Conservation (phyloP, 2,113 vertebrate species). For the Ctenomys sociabilis region DNA sequence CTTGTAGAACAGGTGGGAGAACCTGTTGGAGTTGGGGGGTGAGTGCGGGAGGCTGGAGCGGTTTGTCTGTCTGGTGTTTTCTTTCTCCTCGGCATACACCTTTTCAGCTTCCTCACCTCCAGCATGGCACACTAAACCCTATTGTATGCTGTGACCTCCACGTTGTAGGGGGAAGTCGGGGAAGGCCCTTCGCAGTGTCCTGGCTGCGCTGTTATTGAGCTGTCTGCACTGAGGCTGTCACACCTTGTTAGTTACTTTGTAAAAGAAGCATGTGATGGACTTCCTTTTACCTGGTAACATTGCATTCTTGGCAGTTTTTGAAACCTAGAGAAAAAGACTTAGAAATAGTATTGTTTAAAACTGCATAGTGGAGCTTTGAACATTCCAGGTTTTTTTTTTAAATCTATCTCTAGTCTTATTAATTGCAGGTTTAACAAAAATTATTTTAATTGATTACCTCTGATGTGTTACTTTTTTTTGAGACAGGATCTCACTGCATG, state of each 20-base stretch:
- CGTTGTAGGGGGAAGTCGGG: neutral
- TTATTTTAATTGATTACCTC: neutral
- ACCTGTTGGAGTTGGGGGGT: conserved; percentile 62
- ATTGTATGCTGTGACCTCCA: neutral
- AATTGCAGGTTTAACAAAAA: neutral
- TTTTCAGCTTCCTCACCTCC: neutral
- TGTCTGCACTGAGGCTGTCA: neutral
- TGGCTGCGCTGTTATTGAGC: neutral
- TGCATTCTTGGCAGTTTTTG: too few relatives aligned
- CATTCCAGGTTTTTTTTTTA: neutral
- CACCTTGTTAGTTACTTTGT: neutral
- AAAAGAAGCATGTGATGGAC: neutral
- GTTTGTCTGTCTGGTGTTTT: neutral
- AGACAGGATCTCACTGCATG: too few relatives aligned
- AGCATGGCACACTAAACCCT: fast-evolving
- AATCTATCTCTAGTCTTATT: neutral
- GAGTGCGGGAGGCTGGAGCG: conserved; percentile 35
- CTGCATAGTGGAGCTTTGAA: neutral
- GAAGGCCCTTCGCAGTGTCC: neutral
- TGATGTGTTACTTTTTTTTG: neutral
- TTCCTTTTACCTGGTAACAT: neutral
- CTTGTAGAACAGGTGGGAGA: conserved; percentile 57
- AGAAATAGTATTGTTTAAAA: neutral
- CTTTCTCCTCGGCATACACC: neutral
- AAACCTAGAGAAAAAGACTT: neutral